Percentiles rank a stretch among this genome's conserved stretches.
These are phyloP conservation scores for Notolabrus celidotus DNA, from an alignment of 2,797 vertebrate species.

Conservation along the genomic window DNA sequence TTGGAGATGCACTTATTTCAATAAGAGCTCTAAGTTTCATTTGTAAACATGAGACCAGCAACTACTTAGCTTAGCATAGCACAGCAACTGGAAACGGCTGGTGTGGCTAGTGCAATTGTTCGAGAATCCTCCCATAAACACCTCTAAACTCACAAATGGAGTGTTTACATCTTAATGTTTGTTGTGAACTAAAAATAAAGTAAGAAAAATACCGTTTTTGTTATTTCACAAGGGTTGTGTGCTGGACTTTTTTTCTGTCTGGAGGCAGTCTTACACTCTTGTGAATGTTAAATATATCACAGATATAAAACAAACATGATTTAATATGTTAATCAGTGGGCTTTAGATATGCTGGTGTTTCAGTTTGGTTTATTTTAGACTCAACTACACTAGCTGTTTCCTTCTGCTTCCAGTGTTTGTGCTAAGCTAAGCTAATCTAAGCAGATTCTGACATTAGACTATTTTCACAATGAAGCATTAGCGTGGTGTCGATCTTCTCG, in stretches of 20 bases:
- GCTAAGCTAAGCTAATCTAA: slow-evolving; percentile 22
- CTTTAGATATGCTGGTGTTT: not conserved
- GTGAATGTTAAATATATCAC: not conserved
- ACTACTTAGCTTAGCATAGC: not conserved
- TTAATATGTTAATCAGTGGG: not conserved
- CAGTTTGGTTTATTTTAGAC: not conserved
- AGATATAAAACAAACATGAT: not conserved
- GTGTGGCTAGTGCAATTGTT: not conserved
- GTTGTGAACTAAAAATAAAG: slow-evolving; percentile 3
- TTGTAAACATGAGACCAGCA: rapidly evolving
- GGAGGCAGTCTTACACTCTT: not conserved
- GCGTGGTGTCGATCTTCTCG: not conserved
- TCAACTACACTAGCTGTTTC: not conserved
- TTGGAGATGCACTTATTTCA: not conserved
- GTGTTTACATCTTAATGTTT: not conserved
- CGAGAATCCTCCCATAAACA: not conserved
- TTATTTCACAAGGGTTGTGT: not conserved
- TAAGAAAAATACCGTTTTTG: not conserved
- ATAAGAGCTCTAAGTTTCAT: not conserved
- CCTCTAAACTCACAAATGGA: not conserved
- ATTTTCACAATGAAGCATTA: not conserved
- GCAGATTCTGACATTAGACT: not conserved
- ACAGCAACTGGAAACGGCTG: not conserved
- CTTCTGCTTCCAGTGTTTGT: not conserved
- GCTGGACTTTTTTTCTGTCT: not conserved